These are phyloP conservation scores for Colius striatus DNA, from an alignment of 2,113 vertebrate species.

Conservation along the genomic window DNA sequence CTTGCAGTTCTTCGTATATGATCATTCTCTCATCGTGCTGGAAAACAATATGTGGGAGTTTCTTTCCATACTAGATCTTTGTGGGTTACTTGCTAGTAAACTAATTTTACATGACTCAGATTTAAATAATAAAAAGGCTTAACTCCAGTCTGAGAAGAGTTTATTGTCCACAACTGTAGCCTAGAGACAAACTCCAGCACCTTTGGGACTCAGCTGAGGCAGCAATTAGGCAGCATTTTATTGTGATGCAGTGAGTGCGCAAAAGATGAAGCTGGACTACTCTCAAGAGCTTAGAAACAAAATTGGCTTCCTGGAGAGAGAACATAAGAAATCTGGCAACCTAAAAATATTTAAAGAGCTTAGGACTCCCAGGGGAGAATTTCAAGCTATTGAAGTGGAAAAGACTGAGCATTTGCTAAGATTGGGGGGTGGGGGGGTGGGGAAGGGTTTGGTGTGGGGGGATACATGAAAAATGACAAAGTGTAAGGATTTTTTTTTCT, in stretches of 20 bases:
- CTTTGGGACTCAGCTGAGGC: constrained; percentile 63
- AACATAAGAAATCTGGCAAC: constrained; percentile 75
- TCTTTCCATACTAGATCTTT: constrained; percentile 52
- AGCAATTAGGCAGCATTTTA: constrained; percentile 74
- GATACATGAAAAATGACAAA: constrained; percentile 65
- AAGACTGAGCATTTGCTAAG: constrained; percentile 65
- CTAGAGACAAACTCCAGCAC: constrained; percentile 63
- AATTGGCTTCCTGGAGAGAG: constrained; percentile 74
- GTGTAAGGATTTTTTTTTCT: background rate
- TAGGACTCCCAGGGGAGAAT: constrained; percentile 68
- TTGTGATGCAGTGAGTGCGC: constrained; percentile 61
- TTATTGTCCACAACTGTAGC: constrained; percentile 64
- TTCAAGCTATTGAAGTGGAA: constrained; percentile 68
- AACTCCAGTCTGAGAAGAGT: constrained; percentile 61
- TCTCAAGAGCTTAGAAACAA: constrained; percentile 67
- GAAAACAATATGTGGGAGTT: constrained; percentile 55
- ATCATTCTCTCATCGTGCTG: constrained; percentile 17
- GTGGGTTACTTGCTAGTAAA: constrained; percentile 61
- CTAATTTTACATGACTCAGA: constrained; percentile 63
- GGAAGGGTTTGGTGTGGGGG: background rate
- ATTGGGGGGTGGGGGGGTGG: background rate
- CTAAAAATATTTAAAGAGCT: constrained; percentile 77
- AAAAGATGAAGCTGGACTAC: constrained; percentile 62
- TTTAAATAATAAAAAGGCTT: constrained; percentile 73
- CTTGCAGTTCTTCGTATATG: constrained; percentile 41